phyloP scores from a whole-genome alignment of 2,113 vertebrate species.

The Pelobates fuscus region DNA sequence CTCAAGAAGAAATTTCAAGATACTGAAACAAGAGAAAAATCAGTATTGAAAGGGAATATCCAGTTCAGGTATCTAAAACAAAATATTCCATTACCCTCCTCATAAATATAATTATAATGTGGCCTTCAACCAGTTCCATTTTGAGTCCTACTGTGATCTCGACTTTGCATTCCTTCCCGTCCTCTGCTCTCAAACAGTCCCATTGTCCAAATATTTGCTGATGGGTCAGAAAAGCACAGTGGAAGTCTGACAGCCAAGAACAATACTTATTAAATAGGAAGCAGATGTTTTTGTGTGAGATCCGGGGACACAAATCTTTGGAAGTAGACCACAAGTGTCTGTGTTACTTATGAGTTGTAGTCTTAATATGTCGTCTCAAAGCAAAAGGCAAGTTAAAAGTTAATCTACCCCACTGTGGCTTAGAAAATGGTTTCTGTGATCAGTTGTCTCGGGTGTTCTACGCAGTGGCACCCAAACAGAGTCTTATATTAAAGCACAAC shows the following conservation, averaged over 20 bases:
- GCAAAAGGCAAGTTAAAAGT: too few relatives aligned
- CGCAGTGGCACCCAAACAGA: too few relatives aligned
- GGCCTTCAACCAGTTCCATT: background rate
- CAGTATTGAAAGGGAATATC: too few relatives aligned
- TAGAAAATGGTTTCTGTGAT: too few relatives aligned
- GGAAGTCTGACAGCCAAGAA: slow-evolving; percentile 34
- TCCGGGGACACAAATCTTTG: slow-evolving; percentile 29
- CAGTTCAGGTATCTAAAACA: background rate
- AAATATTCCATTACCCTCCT: background rate
- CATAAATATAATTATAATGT: background rate
- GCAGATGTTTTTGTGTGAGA: slow-evolving; percentile 34
- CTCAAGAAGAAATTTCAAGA: too few relatives aligned
- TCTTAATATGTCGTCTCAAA: too few relatives aligned
- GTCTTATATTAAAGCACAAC: too few relatives aligned
- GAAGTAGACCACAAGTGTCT: background rate
- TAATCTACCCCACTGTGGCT: too few relatives aligned
- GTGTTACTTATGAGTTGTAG: background rate
- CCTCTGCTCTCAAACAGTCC: slow-evolving; percentile 15
- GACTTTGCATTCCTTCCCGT: background rate
- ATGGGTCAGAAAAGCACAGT: slow-evolving; percentile 33
- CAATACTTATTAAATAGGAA: slow-evolving; percentile 43
- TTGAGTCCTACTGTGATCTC: slow-evolving; percentile 5
- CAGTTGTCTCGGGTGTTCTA: too few relatives aligned
- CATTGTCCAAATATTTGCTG: slow-evolving; percentile 44
- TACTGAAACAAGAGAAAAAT: too few relatives aligned